These are phyloP conservation scores for Serilophus lunatus DNA, from an alignment of 2,113 vertebrate genomes.

Conservation along the genomic window DNA sequence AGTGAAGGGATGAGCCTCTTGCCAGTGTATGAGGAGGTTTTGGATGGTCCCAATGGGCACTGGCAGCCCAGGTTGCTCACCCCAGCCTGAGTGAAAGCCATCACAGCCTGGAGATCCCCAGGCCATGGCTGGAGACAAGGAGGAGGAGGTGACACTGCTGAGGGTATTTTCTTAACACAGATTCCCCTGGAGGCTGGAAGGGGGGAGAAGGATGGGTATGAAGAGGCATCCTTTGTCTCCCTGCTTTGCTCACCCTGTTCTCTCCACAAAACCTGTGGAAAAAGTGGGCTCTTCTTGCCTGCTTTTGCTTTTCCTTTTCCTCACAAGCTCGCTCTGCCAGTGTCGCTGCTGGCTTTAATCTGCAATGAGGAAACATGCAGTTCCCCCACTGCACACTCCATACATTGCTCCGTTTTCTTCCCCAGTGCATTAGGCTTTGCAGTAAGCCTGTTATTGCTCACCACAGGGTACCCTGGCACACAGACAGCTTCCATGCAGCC, in stretches of 20 bases:
- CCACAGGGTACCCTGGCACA: rapidly evolving
- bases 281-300: neutral
- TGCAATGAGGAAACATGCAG: neutral
- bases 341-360: neutral
- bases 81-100: neutral
- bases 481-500: rapidly evolving
- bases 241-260: neutral
- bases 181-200: neutral
- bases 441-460: neutral
- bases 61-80: neutral
- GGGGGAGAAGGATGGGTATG: neutral
- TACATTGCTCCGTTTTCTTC: neutral
- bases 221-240: neutral
- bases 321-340: neutral
- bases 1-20: neutral
- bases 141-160: neutral
- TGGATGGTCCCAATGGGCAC: neutral
- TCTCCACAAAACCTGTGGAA: neutral
- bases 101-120: neutral
- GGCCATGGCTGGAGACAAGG: neutral
- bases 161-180: neutral
- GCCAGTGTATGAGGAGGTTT: rapidly evolving
- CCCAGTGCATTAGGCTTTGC: neutral
- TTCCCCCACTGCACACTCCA: neutral
- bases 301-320: neutral